A percentile compares a stretch with the other conserved stretches of the same genome.
Conservation (phyloP, 2,113 vertebrate species). For the Notothenia rossii region DNA sequence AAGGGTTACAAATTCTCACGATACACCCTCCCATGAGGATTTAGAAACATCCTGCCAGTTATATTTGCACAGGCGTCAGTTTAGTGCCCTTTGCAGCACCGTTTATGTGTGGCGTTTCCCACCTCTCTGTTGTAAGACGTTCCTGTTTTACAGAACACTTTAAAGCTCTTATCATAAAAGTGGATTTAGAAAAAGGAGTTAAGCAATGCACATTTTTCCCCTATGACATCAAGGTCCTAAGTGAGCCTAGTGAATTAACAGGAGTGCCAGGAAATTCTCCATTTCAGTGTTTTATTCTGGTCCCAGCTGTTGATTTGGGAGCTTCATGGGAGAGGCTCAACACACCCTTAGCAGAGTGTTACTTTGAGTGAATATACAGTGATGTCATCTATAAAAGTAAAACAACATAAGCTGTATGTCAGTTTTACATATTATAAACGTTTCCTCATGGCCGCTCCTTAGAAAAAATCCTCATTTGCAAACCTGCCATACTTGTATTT, state of each 20-base stretch:
- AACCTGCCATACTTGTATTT: not conserved
- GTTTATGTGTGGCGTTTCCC: not conserved
- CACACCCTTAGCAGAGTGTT: slow-evolving; percentile 23
- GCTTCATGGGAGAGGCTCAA: slow-evolving; percentile 7
- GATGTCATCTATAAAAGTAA: not conserved
- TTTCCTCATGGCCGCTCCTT: not conserved
- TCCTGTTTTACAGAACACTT: not conserved
- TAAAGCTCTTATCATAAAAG: not conserved
- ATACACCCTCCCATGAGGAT: not conserved
- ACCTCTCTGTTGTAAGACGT: too few species aligned
- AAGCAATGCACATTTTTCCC: not conserved
- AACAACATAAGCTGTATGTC: not conserved
- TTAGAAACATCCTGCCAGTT: slow-evolving; percentile 4
- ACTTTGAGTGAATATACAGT: slow-evolving; percentile 4
- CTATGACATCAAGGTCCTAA: not conserved
- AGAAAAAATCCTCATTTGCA: not conserved
- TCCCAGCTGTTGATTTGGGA: not conserved
- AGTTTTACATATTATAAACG: not conserved
- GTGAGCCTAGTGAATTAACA: not conserved
- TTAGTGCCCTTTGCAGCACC: not conserved
- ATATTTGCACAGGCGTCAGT: slow-evolving; percentile 9
- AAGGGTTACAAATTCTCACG: not conserved
- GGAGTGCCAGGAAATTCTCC: slow-evolving; percentile 9
- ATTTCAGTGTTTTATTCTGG: slow-evolving; percentile 5
- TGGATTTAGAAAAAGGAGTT: slow-evolving; percentile 2